Percentiles rank a stretch among this genome's conserved stretches.
Evolutionary conservation across 2,888 invertebrate genomes (phyloP).

Genomic region (Gortyna flavago): DNA sequence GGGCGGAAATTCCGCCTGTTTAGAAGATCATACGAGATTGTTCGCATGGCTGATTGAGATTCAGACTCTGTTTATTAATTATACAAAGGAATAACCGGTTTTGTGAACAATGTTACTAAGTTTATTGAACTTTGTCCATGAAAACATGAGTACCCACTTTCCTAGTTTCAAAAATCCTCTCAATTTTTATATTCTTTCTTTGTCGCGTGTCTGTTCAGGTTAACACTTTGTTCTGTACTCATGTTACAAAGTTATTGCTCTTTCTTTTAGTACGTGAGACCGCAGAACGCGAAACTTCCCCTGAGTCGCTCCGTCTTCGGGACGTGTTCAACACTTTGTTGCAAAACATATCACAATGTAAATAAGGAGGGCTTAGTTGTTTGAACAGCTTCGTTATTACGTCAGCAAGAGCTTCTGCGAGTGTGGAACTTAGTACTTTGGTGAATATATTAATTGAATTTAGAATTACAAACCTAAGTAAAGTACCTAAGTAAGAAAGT

Average conservation of each 20-base stretch:
- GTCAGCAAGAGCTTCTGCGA: conserved; percentile 2
- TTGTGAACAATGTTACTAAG: not conserved
- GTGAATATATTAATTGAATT: conserved; percentile 16
- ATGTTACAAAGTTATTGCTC: conserved; percentile 32
- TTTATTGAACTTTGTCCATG: conserved; percentile 5
- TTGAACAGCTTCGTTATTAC: conserved; percentile 25
- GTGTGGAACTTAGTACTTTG: conserved; percentile 7
- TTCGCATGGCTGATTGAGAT: conserved; percentile 42
- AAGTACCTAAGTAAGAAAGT: not conserved
- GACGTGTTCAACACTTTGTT: conserved; percentile 26
- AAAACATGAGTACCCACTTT: conserved; percentile 1
- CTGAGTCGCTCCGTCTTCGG: conserved; percentile 1
- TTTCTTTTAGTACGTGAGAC: conserved; percentile 52
- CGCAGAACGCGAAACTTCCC: conserved; percentile 26
- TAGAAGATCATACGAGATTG: conserved; percentile 45
- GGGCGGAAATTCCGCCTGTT: conserved; percentile 45
- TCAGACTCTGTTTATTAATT: conserved; percentile 20
- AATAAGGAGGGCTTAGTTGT: conserved; percentile 29
- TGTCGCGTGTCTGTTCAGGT: conserved; percentile 12
- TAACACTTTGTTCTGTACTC: conserved; percentile 25
- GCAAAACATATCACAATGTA: conserved; percentile 38
- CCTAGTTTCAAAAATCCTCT: not conserved
- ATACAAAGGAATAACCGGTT: not conserved
- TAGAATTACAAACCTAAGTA: not conserved
- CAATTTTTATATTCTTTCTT: not conserved